These are phyloP conservation scores for Pediacus dermestoides DNA, from an alignment of 2,888 invertebrate species.

Conservation along the genomic window DNA sequence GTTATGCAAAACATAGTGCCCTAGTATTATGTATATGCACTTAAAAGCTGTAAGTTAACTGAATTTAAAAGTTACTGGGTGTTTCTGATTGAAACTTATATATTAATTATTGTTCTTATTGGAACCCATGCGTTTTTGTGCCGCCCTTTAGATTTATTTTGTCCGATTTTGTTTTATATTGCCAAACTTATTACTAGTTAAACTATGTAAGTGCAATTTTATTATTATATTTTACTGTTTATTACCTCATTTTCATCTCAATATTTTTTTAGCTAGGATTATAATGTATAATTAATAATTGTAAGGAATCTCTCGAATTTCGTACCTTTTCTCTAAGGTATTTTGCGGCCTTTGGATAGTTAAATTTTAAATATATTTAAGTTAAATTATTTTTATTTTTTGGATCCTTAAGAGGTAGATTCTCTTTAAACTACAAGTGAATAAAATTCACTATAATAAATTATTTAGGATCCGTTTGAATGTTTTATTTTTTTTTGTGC, in stretches of 20 bases:
- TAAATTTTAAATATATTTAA: conserved; percentile 29
- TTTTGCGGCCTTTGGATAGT: conserved; percentile 43
- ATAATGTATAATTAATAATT: conserved; percentile 19
- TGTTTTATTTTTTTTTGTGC: conserved; percentile 15
- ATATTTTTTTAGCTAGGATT: conserved; percentile 32
- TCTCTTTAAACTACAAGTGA: conserved; percentile 10
- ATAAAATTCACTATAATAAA: conserved; percentile 11
- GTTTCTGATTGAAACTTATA: too few species aligned
- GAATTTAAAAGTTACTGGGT: too few species aligned
- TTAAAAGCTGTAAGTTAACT: too few species aligned
- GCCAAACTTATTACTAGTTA: conserved; percentile 44
- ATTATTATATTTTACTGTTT: conserved; percentile 38
- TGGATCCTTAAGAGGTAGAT: too few species aligned
- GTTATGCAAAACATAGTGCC: too few species aligned
- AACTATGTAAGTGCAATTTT: conserved; percentile 46
- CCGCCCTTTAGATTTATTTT: too few species aligned
- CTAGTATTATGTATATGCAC: too few species aligned
- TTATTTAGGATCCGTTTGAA: conserved; percentile 5
- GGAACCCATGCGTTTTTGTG: too few species aligned
- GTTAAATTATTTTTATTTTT: too few species aligned
- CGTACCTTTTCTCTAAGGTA: conserved; percentile 26
- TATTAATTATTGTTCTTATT: too few species aligned
- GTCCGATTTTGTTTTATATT: conserved; percentile 35
- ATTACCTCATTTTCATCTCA: conserved; percentile 47
- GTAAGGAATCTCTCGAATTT: conserved; percentile 37